A percentile compares a stretch with the other conserved stretches of the same genome.
Conservation (phyloP, 2,888 invertebrate species). For the Tipula lateralis region DNA sequence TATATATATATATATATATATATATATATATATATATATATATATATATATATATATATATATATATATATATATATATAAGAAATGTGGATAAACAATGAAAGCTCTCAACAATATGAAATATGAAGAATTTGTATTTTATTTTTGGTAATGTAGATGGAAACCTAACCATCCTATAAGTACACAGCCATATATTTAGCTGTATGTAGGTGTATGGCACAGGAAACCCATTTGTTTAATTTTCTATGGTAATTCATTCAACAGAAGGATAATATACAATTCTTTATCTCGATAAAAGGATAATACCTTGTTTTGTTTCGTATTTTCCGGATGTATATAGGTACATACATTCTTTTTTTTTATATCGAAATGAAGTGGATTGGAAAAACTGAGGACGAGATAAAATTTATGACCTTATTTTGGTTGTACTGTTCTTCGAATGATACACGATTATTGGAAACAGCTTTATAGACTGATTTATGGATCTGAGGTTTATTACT, state of each 20-base stretch:
- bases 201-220: not conserved
- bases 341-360: not conserved
- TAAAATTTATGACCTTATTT: not conserved
- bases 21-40: no score
- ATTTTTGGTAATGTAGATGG: not conserved
- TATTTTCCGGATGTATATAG: not conserved
- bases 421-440: not conserved
- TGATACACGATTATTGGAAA: not conserved
- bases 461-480: not conserved
- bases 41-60: no score
- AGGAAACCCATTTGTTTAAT: not conserved
- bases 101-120: no score
- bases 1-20: no score
- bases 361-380: not conserved
- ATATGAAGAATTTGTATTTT: not conserved
- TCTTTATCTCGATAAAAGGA: not conserved
- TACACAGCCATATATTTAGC: no score
- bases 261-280: not conserved
- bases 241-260: not conserved
- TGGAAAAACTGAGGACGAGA: not conserved
- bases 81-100: no score
- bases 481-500: not conserved
- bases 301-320: not conserved
- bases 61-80: no score
- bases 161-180: not conserved